Evolutionary conservation across 2,888 invertebrate species (phyloP).

Genomic region (Rhogogaster chlorosoma): DNA sequence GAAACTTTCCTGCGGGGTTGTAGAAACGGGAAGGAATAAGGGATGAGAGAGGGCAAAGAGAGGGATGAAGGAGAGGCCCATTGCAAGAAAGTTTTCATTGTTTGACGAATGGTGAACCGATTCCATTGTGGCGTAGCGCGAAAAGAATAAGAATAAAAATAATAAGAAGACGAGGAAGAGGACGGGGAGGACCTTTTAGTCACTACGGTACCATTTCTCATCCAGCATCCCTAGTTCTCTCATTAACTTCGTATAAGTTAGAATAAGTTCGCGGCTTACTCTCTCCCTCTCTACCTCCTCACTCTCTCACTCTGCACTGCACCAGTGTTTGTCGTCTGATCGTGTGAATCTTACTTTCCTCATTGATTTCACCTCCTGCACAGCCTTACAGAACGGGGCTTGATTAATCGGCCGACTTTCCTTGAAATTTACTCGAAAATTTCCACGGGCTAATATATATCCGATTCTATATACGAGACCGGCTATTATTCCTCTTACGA

Average conservation of each 20-base stretch:
- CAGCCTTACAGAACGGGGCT: neutral
- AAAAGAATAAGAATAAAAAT: neutral
- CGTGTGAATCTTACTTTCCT: constrained; percentile 5
- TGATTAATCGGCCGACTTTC: constrained; percentile 33
- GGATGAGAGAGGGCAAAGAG: neutral
- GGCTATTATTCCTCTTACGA: constrained; percentile 3
- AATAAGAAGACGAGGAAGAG: neutral
- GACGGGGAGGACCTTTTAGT: constrained; percentile 18
- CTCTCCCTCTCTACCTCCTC: neutral
- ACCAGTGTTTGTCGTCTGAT: constrained; percentile 1
- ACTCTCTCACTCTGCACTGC: neutral
- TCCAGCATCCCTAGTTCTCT: constrained; percentile 33
- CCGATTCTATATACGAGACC: neutral
- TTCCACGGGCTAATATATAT: constrained; percentile 11
- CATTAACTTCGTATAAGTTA: constrained; percentile 44
- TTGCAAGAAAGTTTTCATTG: constrained; percentile 49
- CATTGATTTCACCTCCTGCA: constrained; percentile 15
- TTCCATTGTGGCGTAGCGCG: constrained; percentile 44
- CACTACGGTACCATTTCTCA: constrained; percentile 46
- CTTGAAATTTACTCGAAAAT: constrained; percentile 24
- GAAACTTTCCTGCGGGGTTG: constrained; percentile 35
- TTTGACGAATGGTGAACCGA: constrained; percentile 50
- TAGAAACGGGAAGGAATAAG: neutral
- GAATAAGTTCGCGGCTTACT: constrained; percentile 20
- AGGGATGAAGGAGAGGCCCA: neutral